phyloP scores from a whole-genome alignment of 2,797 vertebrate species.

The Siniperca undulata region DNA sequence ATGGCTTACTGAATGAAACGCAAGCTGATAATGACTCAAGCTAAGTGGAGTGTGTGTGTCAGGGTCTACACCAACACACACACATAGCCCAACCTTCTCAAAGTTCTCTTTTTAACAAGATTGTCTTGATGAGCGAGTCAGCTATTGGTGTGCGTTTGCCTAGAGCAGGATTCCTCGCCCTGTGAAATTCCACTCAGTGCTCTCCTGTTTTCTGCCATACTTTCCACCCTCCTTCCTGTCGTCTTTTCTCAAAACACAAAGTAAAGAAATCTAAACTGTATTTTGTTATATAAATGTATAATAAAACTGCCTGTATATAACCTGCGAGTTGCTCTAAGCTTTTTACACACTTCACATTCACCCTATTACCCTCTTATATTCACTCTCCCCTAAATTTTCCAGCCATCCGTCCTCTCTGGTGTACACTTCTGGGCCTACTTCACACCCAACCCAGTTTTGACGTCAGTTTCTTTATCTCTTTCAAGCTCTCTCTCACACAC shows the following conservation, averaged over 20 bases:
- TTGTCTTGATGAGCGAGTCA: conserved; percentile 78
- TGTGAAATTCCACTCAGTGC: conserved; percentile 70
- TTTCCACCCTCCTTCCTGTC: conserved; percentile 46
- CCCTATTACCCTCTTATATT: background rate
- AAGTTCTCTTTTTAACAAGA: conserved; percentile 80
- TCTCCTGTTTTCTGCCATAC: conserved; percentile 51
- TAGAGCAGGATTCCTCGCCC: conserved; percentile 73
- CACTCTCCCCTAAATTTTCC: conserved; percentile 16
- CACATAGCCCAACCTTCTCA: conserved; percentile 57
- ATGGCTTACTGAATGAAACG: conserved; percentile 82
- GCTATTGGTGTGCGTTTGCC: conserved; percentile 67
- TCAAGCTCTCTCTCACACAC: conserved; percentile 45
- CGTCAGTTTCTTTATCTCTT: conserved; percentile 38
- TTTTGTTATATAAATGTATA: conserved; percentile 77
- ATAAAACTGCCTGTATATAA: conserved; percentile 72
- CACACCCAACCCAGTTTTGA: conserved; percentile 43
- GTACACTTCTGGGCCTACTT: conserved; percentile 36
- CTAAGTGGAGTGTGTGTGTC: conserved; percentile 71
- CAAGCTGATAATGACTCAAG: conserved; percentile 86
- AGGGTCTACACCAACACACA: conserved; percentile 11
- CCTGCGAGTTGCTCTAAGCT: background rate
- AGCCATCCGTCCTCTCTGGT: conserved; percentile 30
- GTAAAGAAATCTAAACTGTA: conserved; percentile 52
- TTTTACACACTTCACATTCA: background rate
- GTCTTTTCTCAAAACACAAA: conserved; percentile 33